Evolutionary conservation across 2,113 vertebrate species (phyloP), one percentile per base, ranked within the genome.

Genomic region (Eptesicus fuscus): DNA sequence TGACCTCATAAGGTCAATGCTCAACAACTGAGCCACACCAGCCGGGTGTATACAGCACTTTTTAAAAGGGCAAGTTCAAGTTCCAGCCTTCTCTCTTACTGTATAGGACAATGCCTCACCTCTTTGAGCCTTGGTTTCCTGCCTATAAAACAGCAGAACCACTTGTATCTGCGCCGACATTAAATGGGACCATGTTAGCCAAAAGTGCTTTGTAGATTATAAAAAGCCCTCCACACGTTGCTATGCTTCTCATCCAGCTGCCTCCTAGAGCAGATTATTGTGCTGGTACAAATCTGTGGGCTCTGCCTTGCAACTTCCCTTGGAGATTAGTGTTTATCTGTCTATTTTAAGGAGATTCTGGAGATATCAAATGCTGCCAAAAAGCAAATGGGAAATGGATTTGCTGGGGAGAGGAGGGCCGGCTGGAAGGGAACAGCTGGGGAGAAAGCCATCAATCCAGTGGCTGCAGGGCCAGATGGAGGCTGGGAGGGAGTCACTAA

Each of bases 371-470:
- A 92, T 76, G 80, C 87, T 74, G 73, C 73, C 73, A 47, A 78
- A 96, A 97, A 94, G 84, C 90, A 93, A 95, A 85, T n/a, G 73
- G 87, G 84, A 83, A 61, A 69, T 88, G 92, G 93, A 78, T 96
- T 87, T 96, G 65, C 88, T 12, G 2, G 61, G 53, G 47, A 91
- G 88, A 85, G 88, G 61, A 84, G 92, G 73, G 87, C 1, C 9
- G 79, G 71, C 96, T 85, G 92, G 59, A 73, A 95, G 88, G 93
- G 95, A 96, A 96, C 93, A 96, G 95, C 93, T 94, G 91, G 76
- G 86, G 94, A 95, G 88, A 94, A 74, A 95, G 74, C 89, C 76
- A 44, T 56, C 91, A 40, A 56, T 89, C 82, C 67, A 70, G 87
- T 20, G 10, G 86, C 76, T 25, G 82, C 78, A 14, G 51, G 51